Conservation (phyloP, 2,113 vertebrate species). For the Dicentrarchus labrax region DNA sequence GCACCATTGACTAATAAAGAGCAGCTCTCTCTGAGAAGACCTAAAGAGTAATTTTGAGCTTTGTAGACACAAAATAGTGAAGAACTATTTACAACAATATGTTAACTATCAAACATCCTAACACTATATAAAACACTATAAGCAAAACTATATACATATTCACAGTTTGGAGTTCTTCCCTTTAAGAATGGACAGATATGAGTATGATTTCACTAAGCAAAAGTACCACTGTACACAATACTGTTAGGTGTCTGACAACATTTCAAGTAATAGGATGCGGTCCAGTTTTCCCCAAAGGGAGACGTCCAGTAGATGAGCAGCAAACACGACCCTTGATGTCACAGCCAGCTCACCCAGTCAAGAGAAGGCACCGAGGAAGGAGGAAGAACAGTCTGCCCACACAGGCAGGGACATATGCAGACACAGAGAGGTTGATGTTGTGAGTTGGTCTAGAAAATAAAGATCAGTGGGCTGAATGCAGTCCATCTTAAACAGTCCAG, state of each 20-base stretch:
- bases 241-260: conserved; percentile 25
- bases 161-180: conserved; percentile 50
- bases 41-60: conserved; percentile 31
- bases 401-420: conserved; percentile 2
- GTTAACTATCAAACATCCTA: conserved; percentile 13
- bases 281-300: conserved; percentile 46
- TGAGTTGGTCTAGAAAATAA: too few species aligned
- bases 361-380: conserved; percentile 77
- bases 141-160: conserved; percentile 40
- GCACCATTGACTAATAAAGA: conserved; percentile 69
- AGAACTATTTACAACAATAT: neutral
- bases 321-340: conserved; percentile 29
- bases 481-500: conserved; percentile 3
- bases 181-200: conserved; percentile 22
- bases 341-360: conserved; percentile 51
- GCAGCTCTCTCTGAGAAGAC: conserved; percentile 11
- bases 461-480: neutral
- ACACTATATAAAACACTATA: neutral
- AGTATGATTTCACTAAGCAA: conserved; percentile 13
- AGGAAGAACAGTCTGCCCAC: conserved; percentile 48
- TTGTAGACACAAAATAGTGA: conserved; percentile 14
- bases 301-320: conserved; percentile 51
- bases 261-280: conserved; percentile 71
- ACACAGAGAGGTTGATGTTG: neutral
- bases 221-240: conserved; percentile 18